Conservation (phyloP, 2,797 vertebrate species). For the Ciconia nigra region DNA sequence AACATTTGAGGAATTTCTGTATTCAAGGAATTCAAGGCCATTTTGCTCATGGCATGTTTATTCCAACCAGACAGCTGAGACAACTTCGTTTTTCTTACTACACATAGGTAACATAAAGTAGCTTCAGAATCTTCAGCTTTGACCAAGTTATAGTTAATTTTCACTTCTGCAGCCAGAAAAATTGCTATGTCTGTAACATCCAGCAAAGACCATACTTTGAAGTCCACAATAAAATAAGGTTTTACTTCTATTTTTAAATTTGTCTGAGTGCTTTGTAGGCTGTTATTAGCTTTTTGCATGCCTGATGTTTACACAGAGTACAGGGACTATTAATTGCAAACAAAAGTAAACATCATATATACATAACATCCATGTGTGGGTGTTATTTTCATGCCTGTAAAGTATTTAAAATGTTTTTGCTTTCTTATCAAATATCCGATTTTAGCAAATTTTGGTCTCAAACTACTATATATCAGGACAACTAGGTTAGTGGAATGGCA, state of each 20-base stretch:
- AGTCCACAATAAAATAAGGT: background rate
- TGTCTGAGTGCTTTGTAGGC: background rate
- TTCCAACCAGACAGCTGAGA: background rate
- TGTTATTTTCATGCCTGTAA: background rate
- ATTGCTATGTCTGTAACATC: background rate
- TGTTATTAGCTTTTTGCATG: background rate
- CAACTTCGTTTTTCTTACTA: background rate
- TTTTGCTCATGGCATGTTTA: background rate
- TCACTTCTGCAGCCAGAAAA: background rate
- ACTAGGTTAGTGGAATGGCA: background rate
- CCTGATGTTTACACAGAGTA: background rate
- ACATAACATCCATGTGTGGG: background rate
- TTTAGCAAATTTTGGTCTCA: background rate
- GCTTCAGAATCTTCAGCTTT: background rate
- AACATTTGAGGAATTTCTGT: background rate
- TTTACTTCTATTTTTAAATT: background rate
- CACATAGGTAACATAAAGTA: background rate
- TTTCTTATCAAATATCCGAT: background rate
- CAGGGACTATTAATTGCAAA: background rate
- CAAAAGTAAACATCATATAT: background rate
- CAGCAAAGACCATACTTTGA: background rate
- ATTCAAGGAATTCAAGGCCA: background rate
- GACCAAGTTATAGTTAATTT: background rate
- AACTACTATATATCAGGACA: background rate
- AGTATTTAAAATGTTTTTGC: background rate